Evolutionary conservation across 1,140 invertebrate species (phyloP), one percentile per base, ranked within the genome.

Genomic region (Melipona quadrifasciata): DNA sequence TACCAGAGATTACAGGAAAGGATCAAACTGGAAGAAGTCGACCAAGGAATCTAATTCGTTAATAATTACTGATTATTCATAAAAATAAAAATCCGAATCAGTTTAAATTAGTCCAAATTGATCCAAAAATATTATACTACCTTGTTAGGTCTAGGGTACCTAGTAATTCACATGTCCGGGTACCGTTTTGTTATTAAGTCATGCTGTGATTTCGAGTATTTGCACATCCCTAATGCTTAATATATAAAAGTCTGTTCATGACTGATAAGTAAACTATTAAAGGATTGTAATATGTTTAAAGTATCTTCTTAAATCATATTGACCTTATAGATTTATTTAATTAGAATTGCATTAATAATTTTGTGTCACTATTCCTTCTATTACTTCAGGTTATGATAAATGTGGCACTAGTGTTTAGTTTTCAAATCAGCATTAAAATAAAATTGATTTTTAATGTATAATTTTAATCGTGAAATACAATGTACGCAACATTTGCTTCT

Each of bases 401-500:
- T 61, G 58, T 61, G 58, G 24, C 24, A 61, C 58, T 61, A 61
- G 12, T n/a, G 58, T n/a, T 61, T 61, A 61, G 24, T 61, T 61
- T 61, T n/a, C 58, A 61, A 61, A n/a, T 61, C 3, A n/a, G 58
- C 12, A n/a, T 61, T n/a, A n/a, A n/a, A 14, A n/a, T n/a, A n/a
- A 61, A 61, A 61, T 61, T n/a, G 24, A n/a, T 12, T n/a, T n/a
- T n/a, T n/a, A 14, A 61, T 61, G 24, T 14, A n/a, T 34, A 76
- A n/a, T 76, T 65, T 57, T 75, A 51, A 64, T 51, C 61, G 16
- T 71, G 17, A 61, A n/a, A 79, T 84, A 76, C 53, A 80, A 64
- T 47, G 80, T 24, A 71, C 31, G 31, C 67, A 70, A 86, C 24
- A 39, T 84, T 76, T 53, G 5, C 31, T 70, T 47, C 17, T n/a